Base-by-base conservation (phyloP, 2,113 vertebrate genomes). In the Phylloscopus whistleri region DNA sequence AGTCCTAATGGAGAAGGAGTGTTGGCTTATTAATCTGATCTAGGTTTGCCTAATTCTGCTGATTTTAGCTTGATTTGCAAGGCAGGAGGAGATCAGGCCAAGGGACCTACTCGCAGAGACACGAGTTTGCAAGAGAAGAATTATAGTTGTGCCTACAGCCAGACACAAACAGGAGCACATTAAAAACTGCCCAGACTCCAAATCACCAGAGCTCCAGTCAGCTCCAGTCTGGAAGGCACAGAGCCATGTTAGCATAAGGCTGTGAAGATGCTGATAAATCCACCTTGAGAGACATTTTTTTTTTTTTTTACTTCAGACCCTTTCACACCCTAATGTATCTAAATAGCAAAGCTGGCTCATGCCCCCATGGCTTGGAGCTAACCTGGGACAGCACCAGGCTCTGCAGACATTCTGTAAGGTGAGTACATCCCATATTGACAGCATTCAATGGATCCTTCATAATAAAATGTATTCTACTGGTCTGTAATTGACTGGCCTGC, bases 51-150 rank as follows among this genome's bases (percentile, higher is more conserved):
- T 69, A 72, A 75, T 75, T 90, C 58, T 84, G 62, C 86, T 90
- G 83, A 89, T 94, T 95, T 89, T 73, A 84, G 56, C 62, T 90
- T 53, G 64, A 82, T 90, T 93, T 82, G 53, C 52, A 48, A 35
- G 58, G 75, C 79, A 52, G 80, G 55, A 59, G 23, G 70, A 83
- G 68, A 88, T 52, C 22, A 41, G 81, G 73, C 68, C 82, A 93
- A 86, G 41, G 44, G 22, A 88, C 37, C 55, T 31, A 8, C 19
- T 87, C 28, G 10, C 35, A 37, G 17, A 85, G 27, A 88, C 56
- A 6, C 4, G 3, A 70, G 23, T 35, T 23, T 91, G 33, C 74
- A 88, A 55, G 35, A 39, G 49, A 72, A 90, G 75, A 86, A 59
- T 48, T 85, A 46, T 56, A 74, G 88, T 41, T 46, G 3, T 39